Base-by-base conservation (phyloP, 2,113 vertebrate genomes). In the Athene noctua region DNA sequence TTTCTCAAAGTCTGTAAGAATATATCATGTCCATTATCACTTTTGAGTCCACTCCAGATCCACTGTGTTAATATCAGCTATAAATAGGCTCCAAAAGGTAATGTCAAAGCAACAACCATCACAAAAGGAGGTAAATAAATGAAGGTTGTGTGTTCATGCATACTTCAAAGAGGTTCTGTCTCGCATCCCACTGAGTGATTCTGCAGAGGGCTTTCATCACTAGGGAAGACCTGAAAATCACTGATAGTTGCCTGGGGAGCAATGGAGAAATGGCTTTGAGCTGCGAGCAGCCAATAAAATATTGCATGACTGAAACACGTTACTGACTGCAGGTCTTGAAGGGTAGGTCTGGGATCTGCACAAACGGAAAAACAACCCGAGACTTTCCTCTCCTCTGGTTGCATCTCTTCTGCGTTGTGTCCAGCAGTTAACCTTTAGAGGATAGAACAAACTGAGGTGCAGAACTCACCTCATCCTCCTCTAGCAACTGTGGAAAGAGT, bases 121-220 rank as follows among this genome's bases (percentile, higher is more conserved):
- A 62, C 16, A 54, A 79, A 13, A 71, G 27, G 62, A 91, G 49
- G 32, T 38, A 40, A 80, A 83, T 30, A 40, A 17, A 58, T 40
- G 63, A n/a, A 36, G 19, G 38, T 0, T 61, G 21, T 8, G 40
- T 5, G 12, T 65, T 62, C 30, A 20, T 13, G 17, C 1, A 0
- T 29, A 12, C 62, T 54, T 66, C 87, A 54, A 54, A 81, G 27
- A 71, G 11, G 32, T 58, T 94, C 42, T 85, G 63, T 34, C 71
- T 70, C 12, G 0, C 0, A 0, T 55, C 27, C 62, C 22, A 15
- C 13, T 16, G 36, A 44, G 26, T 12, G 58, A 63, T 32, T 36
- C 61, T 88, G 79, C 47, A 71, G 71, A 52, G 15, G 61, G 38
- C 32, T 59, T 79, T 49, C 52, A 26, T 47, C 54, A 47, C 22